Conservation (phyloP, 2,888 invertebrate genomes). For the Callosobruchus maculatus region DNA sequence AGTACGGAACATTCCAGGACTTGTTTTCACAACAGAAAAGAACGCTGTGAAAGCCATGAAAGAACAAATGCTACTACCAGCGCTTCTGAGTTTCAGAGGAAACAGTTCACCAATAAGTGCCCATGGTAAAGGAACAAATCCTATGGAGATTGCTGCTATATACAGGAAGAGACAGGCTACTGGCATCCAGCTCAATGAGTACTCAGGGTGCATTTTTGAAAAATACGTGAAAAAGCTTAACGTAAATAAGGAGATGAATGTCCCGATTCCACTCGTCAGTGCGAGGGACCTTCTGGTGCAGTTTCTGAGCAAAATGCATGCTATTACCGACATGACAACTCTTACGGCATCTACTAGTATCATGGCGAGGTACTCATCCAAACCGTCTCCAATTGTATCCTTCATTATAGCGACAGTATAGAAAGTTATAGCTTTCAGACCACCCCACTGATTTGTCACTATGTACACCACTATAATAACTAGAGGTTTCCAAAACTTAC, state of each 20-base stretch:
- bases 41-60: constrained; percentile 62
- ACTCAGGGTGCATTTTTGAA: constrained; percentile 20
- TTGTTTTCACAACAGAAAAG: constrained; percentile 65
- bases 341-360: constrained; percentile 60
- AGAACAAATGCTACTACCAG: constrained; percentile 65
- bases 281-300: constrained; percentile 64
- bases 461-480: constrained; percentile 63
- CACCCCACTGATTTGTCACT: constrained; percentile 65
- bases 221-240: constrained; percentile 26
- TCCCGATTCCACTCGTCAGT: constrained; percentile 61
- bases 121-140: constrained; percentile 57
- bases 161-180: constrained; percentile 56
- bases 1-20: constrained; percentile 57
- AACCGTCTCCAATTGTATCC: constrained; percentile 56
- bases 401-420: constrained; percentile 67
- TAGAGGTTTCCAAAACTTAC: constrained; percentile 58
- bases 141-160: constrained; percentile 59
- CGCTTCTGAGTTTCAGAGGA: constrained; percentile 52
- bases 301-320: constrained; percentile 60
- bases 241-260: constrained; percentile 54
- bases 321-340: constrained; percentile 59
- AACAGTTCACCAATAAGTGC: constrained; percentile 73
- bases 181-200: constrained; percentile 31
- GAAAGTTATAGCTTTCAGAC: constrained; percentile 68
- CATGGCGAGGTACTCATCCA: constrained; percentile 65